Base-by-base conservation (phyloP, 2,888 invertebrate genomes). In the Bibio marci region DNA sequence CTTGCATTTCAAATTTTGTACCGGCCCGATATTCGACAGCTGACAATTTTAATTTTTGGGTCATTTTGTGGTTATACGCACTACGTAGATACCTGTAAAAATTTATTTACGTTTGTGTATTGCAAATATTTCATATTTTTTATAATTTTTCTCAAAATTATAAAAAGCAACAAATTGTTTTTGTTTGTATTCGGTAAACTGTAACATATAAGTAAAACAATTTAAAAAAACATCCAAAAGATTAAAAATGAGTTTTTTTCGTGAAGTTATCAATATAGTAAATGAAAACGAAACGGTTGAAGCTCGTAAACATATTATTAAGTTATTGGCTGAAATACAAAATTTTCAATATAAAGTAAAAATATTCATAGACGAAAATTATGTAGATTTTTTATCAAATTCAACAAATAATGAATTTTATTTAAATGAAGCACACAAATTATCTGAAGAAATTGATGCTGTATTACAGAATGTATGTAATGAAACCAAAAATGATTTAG, bases 401-500 rank as follows among this genome's bases (percentile, higher is more conserved):
- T 50, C 57, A 36, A 54, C 53, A 2, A 51, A 53, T 4, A 55
- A 59, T 26, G 59, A 58, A 37, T 43, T 54, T 10, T 54, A 52
- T 28, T 46, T 62, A 17, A 54, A 55, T 5, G 58, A 62, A 30
- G 54, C 55, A 0, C 50, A 51, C 17, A 43, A 50, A 1, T 40
- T 62, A 2, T 45, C 52, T 19, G 47, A 49, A 3, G 59, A 61
- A 40, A 51, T 58, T 1, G 49, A 50, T 18, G 45, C 55, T 19
- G 41, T 61, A 10, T 44, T 59, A 0, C 48, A 53, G 13, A 51
- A 49, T n/a, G 47, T 82, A 43, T 73, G 78, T 49, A 64, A 69
- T 36, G 65, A 69, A 42, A 71, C 73, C 1, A 70, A 71, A 54
- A 63, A 66, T 17, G 71, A 76, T 45, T 61, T 81, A 30, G 57